Evolutionary conservation across 2,113 vertebrate genomes (phyloP).

Genomic region (Ophthalmolycus amberensis): DNA sequence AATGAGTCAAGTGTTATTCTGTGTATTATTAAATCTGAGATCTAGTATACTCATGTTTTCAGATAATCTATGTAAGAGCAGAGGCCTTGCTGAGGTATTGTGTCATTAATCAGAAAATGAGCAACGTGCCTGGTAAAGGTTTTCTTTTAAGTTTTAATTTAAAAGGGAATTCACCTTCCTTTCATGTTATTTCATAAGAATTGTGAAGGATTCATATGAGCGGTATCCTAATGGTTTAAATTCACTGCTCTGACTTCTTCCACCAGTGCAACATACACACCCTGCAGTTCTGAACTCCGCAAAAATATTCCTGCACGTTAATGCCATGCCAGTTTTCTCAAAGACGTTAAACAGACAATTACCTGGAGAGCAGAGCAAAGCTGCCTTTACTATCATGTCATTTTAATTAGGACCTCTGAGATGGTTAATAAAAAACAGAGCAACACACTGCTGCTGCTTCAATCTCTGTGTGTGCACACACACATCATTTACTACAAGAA

Average conservation of each 20-base stretch:
- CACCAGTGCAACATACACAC: background rate
- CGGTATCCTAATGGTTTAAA: background rate
- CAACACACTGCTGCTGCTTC: constrained; percentile 3
- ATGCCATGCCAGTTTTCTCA: constrained; percentile 12
- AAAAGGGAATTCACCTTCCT: background rate
- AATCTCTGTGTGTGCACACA: background rate
- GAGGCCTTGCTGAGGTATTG: background rate
- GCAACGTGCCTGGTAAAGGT: background rate
- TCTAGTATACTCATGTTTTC: background rate
- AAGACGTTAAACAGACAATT: constrained; percentile 49
- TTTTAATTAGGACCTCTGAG: constrained; percentile 47
- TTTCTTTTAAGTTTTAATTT: background rate
- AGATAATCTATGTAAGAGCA: background rate
- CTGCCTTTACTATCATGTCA: constrained; percentile 32
- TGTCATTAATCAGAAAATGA: background rate
- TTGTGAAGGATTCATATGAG: background rate
- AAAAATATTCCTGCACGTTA: constrained; percentile 1
- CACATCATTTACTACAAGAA: background rate
- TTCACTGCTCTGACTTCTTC: background rate
- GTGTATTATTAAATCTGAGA: background rate
- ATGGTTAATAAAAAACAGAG: constrained; percentile 8
- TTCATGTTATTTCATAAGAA: constrained; percentile 1
- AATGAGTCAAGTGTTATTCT: background rate
- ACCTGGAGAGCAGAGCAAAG: constrained; percentile 38
- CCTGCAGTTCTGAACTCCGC: background rate